Evolutionary conservation across 2,888 invertebrate genomes (phyloP).

Genomic region (Dolichopus griseipennis): DNA sequence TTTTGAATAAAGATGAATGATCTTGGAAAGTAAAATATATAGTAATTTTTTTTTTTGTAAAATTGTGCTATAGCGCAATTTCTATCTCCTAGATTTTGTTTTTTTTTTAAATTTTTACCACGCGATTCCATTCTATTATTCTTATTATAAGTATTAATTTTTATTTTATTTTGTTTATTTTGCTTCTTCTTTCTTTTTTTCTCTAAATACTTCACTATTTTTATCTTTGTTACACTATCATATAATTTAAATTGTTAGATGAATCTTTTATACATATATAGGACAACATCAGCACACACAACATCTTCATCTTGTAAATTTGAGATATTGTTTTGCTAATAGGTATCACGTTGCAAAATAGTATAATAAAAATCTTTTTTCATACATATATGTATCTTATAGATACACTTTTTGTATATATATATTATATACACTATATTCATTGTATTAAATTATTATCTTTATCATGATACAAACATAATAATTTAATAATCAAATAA

Average conservation of each 20-base stretch:
- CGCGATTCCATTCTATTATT: neutral
- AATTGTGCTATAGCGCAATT: neutral
- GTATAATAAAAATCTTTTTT: neutral
- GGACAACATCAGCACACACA: neutral
- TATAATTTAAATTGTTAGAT: too few species aligned
- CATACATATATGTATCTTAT: too few species aligned
- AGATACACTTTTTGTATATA: neutral
- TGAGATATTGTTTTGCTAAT: neutral
- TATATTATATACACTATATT: neutral
- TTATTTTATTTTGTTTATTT: neutral
- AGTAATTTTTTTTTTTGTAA: neutral
- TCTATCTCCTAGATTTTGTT: neutral
- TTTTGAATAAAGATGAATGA: neutral
- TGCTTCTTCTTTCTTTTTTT: neutral
- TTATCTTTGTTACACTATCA: too few species aligned
- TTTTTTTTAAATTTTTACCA: neutral
- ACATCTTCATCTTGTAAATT: neutral
- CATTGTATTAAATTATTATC: neutral
- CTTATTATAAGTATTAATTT: too few species aligned
- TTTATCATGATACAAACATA: neutral
- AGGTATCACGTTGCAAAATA: conserved; percentile 1
- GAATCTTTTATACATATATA: neutral
- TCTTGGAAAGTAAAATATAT: neutral
- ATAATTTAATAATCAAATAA: neutral
- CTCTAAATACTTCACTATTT: too few species aligned